phyloP scores from a whole-genome alignment of 2,888 invertebrate genomes.

The Dyspetes luteomarginatus region DNA sequence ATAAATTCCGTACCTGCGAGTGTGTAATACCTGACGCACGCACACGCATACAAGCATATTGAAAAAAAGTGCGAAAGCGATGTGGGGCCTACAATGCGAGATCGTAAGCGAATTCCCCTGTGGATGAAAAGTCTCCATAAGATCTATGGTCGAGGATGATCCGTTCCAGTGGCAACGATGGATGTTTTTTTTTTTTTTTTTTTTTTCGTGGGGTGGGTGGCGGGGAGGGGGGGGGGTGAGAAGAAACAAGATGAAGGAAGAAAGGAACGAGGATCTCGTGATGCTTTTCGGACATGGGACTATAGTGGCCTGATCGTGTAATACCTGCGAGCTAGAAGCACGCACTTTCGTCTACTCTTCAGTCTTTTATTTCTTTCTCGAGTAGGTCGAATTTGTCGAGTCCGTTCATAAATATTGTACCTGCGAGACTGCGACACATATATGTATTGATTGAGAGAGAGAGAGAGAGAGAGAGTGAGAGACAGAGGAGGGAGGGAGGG shows the following conservation, averaged over 20 bases:
- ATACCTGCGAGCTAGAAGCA: conserved; percentile 17
- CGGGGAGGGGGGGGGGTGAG: background rate
- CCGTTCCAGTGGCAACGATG: conserved; percentile 37
- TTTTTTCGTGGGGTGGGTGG: background rate
- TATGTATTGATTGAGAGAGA: too few relatives aligned
- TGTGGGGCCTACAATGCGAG: conserved; percentile 48
- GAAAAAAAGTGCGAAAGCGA: conserved; percentile 40
- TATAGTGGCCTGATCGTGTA: conserved; percentile 2
- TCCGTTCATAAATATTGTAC: too few relatives aligned
- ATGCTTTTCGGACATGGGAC: conserved; percentile 19
- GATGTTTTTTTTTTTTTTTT: conserved; percentile 13
- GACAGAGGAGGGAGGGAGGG: too few relatives aligned
- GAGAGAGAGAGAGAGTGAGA: too few relatives aligned
- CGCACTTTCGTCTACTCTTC: conserved; percentile 12
- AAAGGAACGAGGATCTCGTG: conserved; percentile 28
- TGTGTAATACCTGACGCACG: background rate
- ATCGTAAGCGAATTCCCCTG: conserved; percentile 59
- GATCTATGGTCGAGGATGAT: conserved; percentile 57
- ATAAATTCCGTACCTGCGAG: conserved; percentile 31
- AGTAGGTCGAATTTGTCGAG: too few relatives aligned
- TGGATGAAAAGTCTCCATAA: conserved; percentile 52
- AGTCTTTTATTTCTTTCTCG: background rate
- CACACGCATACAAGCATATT: conserved; percentile 15
- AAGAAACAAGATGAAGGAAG: background rate
- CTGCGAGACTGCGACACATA: too few relatives aligned